Conservation (phyloP, 92 coral and sea anemone species). For the Epizoanthus rinbou region DNA sequence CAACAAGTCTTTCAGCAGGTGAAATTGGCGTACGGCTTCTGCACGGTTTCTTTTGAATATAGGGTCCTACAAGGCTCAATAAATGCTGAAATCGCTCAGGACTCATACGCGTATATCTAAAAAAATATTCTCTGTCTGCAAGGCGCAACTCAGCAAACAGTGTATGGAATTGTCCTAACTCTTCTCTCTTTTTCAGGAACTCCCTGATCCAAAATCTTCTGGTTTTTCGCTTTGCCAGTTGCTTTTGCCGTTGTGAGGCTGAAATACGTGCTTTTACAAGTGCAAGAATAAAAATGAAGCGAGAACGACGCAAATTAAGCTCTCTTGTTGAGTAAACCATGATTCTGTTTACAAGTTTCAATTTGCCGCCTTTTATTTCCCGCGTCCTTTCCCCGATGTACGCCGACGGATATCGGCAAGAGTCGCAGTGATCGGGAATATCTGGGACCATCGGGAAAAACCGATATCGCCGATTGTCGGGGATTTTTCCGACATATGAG, state of each 20-base stretch:
- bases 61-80: constrained; percentile 34
- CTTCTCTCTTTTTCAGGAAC: constrained; percentile 47
- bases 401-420: constrained; percentile 9
- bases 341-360: constrained; percentile 25
- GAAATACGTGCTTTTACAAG: constrained; percentile 47
- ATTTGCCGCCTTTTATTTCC: constrained; percentile 37
- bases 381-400: background rate
- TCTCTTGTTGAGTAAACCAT: constrained; percentile 23
- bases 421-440: constrained; percentile 4
- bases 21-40: constrained; percentile 41
- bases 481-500: background rate
- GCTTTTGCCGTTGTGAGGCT: constrained; percentile 8
- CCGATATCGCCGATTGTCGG: constrained; percentile 17
- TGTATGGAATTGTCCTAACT: constrained; percentile 49
- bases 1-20: constrained; percentile 44
- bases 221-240: constrained; percentile 39
- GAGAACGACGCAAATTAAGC: constrained; percentile 42
- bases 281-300: constrained; percentile 45
- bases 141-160: constrained; percentile 46
- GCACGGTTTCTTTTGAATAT: constrained; percentile 35
- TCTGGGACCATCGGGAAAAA: constrained; percentile 35
- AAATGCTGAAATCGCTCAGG: constrained; percentile 51
- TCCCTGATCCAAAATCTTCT: constrained; percentile 58
- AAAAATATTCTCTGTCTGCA: constrained; percentile 60
- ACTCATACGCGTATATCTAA: constrained; percentile 51